Evolutionary conservation across 2,888 invertebrate species (phyloP).

Genomic region (Scrobipalpa costella): DNA sequence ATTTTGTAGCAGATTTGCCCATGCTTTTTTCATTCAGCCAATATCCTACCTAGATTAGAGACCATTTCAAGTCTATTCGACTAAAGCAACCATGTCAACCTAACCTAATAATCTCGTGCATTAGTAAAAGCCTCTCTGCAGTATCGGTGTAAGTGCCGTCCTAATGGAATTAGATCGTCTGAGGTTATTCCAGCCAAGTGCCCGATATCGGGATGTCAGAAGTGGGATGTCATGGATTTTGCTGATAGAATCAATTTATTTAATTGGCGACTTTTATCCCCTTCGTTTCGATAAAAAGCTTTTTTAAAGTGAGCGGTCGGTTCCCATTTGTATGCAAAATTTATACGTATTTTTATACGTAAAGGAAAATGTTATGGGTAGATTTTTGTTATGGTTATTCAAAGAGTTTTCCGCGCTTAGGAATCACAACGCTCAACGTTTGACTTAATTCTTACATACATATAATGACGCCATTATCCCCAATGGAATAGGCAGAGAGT

Average conservation of each 20-base stretch:
- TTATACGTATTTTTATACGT: too few species aligned
- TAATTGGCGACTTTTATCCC: not conserved
- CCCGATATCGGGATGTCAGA: slow-evolving; percentile 27
- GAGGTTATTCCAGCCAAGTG: slow-evolving; percentile 32
- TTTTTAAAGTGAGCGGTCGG: not conserved
- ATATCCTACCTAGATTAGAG: too few species aligned
- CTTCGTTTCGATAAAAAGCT: not conserved
- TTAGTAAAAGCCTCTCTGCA: slow-evolving; percentile 30
- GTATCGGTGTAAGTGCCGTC: slow-evolving; percentile 39
- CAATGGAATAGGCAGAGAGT: too few species aligned
- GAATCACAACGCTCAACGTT: too few species aligned
- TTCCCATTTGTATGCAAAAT: too few species aligned
- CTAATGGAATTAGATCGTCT: slow-evolving; percentile 50
- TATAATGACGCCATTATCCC: too few species aligned
- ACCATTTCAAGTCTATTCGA: not conserved
- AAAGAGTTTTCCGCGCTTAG: too few species aligned
- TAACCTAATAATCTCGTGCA: slow-evolving; percentile 2
- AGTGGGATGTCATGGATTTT: slow-evolving; percentile 10
- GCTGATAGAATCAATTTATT: not conserved
- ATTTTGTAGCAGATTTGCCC: too few species aligned
- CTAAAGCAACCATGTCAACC: not conserved
- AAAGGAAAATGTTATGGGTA: too few species aligned
- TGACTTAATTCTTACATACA: too few species aligned
- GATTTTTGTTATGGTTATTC: too few species aligned
- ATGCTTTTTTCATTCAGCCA: too few species aligned